phyloP scores from a whole-genome alignment of 2,888 invertebrate genomes.

The Hydrotaea cyrtoneurina region DNA sequence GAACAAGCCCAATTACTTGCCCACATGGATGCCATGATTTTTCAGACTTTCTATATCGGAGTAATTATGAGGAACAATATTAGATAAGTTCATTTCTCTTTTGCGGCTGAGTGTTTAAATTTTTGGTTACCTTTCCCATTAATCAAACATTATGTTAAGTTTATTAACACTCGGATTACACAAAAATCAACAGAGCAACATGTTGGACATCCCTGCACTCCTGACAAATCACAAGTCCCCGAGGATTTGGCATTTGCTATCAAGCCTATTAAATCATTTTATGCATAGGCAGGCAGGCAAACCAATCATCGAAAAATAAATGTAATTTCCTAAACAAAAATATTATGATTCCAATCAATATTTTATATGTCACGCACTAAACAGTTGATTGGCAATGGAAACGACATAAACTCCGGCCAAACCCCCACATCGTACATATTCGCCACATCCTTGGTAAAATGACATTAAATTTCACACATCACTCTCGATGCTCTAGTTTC shows the following conservation, averaged over 20 bases:
- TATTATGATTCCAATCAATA: background rate
- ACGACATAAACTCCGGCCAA: background rate
- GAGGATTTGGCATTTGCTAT: background rate
- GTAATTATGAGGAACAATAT: no score
- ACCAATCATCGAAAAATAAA: background rate
- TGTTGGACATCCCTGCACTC: background rate
- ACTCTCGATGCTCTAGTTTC: background rate
- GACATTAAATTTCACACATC: constrained; percentile 7
- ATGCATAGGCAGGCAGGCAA: background rate
- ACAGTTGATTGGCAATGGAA: background rate
- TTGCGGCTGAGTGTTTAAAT: no score
- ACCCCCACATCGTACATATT: background rate
- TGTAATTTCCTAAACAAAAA: background rate
- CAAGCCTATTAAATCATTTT: constrained; percentile 12
- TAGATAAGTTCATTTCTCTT: no score
- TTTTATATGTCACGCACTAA: constrained; percentile 16
- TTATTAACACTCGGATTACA: no score
- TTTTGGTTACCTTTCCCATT: no score
- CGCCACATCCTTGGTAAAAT: background rate
- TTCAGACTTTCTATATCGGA: no score
- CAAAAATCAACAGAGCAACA: no score
- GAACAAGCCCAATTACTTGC: no score
- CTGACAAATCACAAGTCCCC: background rate
- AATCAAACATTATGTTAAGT: no score
- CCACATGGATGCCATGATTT: no score